Percentiles rank a stretch among this genome's conserved stretches.
phyloP scores from a whole-genome alignment of 2,888 invertebrate genomes.

The Drosophila falleni region DNA sequence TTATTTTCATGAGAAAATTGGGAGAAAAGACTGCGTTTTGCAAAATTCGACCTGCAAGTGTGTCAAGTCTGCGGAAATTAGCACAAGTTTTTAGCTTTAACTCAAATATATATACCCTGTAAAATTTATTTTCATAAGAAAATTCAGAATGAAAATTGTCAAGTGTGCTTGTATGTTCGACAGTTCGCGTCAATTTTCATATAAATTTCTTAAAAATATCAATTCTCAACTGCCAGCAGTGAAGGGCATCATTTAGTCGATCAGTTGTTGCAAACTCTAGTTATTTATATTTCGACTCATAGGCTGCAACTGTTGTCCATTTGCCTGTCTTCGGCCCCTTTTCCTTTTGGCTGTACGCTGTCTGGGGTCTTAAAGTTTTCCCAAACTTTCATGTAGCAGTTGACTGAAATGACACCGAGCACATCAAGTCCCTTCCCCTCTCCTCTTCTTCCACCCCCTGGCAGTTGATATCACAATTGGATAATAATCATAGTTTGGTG shows the following conservation, averaged over 20 bases:
- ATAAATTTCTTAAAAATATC: too few species aligned
- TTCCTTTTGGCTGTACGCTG: constrained; percentile 14
- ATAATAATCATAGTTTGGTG: constrained; percentile 67
- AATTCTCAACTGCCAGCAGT: too few species aligned
- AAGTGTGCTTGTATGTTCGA: too few species aligned
- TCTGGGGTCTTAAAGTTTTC: constrained; percentile 51
- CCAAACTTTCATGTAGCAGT: constrained; percentile 48
- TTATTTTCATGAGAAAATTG: neutral
- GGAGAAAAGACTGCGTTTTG: too few species aligned
- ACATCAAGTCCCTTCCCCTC: constrained; percentile 1
- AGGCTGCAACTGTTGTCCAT: constrained; percentile 38
- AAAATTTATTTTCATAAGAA: too few species aligned
- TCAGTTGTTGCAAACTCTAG: neutral
- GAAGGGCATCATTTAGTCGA: constrained; percentile 10
- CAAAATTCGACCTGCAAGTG: too few species aligned
- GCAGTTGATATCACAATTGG: constrained; percentile 54
- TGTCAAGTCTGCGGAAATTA: too few species aligned
- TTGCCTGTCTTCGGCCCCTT: constrained; percentile 26
- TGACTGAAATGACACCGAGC: constrained; percentile 45
- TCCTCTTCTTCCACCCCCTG: neutral
- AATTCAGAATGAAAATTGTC: too few species aligned
- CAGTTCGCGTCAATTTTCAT: too few species aligned
- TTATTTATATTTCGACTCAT: constrained; percentile 28
- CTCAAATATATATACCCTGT: too few species aligned
- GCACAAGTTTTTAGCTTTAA: too few species aligned